Conservation (phyloP, 1,140 invertebrate species). For the Diplogasteroides magnus region DNA sequence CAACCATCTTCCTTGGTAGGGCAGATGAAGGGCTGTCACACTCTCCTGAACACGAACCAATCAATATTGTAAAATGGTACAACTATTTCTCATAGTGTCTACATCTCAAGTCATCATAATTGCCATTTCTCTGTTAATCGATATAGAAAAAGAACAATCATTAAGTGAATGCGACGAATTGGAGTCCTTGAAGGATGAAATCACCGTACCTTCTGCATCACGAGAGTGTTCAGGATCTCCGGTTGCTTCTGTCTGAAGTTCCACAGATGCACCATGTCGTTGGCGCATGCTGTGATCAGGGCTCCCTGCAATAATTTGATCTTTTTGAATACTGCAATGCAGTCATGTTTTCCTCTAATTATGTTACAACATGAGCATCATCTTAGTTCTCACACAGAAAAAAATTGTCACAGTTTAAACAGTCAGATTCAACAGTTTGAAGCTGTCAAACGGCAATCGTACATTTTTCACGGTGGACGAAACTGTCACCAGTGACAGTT, state of each 20-base stretch:
- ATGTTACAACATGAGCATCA: too few relatives aligned
- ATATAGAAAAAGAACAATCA: too few relatives aligned
- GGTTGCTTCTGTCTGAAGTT: constrained; percentile 90
- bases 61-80: too few relatives aligned
- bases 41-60: constrained; percentile 61
- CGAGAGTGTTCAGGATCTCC: constrained; percentile 86
- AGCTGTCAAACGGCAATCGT: too few relatives aligned
- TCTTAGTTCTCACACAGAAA: too few relatives aligned
- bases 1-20: constrained; percentile 94
- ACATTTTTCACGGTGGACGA: too few relatives aligned
- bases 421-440: too few relatives aligned
- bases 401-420: too few relatives aligned
- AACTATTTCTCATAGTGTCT: too few relatives aligned
- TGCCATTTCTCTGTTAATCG: too few relatives aligned
- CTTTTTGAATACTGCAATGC: constrained; percentile 9
- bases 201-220: constrained; percentile 87
- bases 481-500: too few relatives aligned
- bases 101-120: not conserved
- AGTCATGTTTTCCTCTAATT: constrained; percentile 17
- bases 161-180: not conserved
- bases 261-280: constrained; percentile 93
- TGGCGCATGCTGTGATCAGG: constrained; percentile 83
- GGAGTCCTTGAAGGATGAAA: not conserved
- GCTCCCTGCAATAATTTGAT: constrained; percentile 65
- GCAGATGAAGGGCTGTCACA: constrained; percentile 84